Conservation (phyloP, 30 jellyfish, hydroid and myxozoan species). For the Turritopsis rubra region DNA sequence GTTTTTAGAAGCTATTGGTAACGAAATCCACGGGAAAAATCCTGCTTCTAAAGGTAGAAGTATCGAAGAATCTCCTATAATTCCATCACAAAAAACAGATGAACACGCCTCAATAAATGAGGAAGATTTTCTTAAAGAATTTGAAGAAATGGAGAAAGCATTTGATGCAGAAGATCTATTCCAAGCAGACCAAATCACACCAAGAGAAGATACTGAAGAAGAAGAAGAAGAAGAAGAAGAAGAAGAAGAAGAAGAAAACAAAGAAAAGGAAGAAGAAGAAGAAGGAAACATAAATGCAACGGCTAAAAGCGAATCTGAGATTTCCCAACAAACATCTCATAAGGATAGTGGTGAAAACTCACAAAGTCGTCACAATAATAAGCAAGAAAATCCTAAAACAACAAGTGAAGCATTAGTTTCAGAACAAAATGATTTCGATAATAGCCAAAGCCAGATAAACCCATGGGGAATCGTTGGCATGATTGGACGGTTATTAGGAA, state of each 20-base stretch:
- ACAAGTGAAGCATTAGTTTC: not conserved
- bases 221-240: not conserved
- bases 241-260: not conserved
- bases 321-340: not conserved
- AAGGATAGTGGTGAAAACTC: not conserved
- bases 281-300: too few species aligned
- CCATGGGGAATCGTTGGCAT: constrained; percentile 18
- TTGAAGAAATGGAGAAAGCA: not conserved
- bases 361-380: not conserved
- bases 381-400: not conserved
- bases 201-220: not conserved
- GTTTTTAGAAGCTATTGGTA: not conserved
- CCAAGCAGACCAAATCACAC: not conserved
- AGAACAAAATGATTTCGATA: not conserved
- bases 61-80: constrained; percentile 13
- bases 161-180: not conserved
- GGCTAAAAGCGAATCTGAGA: not conserved
- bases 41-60: not conserved
- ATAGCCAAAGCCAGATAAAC: not conserved
- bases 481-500: not conserved
- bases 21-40: not conserved
- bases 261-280: not conserved
- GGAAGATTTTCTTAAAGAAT: constrained; percentile 15
- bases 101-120: constrained; percentile 5
- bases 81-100: not conserved